Evolutionary conservation across 2,113 vertebrate species (phyloP).

Genomic region (Lamprotornis superbus): DNA sequence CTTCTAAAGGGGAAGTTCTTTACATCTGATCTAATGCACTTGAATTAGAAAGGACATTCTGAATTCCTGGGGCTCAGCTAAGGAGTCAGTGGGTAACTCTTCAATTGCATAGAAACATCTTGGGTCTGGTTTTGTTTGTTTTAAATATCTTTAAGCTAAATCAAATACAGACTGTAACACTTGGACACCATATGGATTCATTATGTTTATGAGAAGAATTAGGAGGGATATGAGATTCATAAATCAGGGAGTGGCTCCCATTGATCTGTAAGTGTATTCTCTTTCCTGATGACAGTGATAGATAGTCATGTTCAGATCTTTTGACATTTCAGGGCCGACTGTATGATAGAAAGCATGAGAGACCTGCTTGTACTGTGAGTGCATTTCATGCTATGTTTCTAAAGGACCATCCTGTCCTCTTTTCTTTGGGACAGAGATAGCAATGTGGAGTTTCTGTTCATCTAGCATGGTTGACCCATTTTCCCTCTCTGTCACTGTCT

Average conservation of each 20-base stretch:
- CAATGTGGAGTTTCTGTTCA: background rate
- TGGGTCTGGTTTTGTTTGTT: background rate
- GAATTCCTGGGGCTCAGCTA: background rate
- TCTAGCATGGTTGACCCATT: background rate
- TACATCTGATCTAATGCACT: background rate
- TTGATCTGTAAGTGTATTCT: background rate
- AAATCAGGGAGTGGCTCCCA: background rate
- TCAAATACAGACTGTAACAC: background rate
- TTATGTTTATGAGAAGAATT: background rate
- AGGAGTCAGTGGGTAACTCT: background rate
- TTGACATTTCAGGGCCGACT: background rate
- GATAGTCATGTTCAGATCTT: background rate
- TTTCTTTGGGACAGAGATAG: background rate
- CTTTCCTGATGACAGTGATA: background rate
- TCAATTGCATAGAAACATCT: background rate
- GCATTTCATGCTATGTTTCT: background rate
- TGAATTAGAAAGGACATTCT: background rate
- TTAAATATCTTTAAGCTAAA: background rate
- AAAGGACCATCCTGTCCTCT: background rate
- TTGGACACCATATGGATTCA: constrained; percentile 31
- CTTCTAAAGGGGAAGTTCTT: background rate
- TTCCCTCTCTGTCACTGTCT: background rate
- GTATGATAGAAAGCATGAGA: background rate
- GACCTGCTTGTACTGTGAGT: background rate
- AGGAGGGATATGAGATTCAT: background rate